Evolutionary conservation across 2,113 vertebrate species (phyloP).

Genomic region (Sapajus apella): DNA sequence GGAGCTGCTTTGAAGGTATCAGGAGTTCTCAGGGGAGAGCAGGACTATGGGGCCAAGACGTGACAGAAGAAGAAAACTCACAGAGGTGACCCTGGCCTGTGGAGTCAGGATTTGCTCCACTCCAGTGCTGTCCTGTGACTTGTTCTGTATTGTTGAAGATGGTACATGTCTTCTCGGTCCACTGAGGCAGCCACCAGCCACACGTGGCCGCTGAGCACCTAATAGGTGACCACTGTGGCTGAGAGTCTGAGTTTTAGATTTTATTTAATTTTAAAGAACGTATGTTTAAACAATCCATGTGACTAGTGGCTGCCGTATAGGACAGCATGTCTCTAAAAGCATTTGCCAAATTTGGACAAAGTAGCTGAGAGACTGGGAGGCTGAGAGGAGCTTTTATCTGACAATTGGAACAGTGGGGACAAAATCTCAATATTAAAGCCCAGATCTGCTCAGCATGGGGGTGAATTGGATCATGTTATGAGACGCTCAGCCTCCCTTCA

Average conservation of each 20-base stretch:
- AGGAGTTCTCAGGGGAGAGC: rapidly evolving
- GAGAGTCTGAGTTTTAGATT: background rate
- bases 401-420: background rate
- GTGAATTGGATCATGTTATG: rapidly evolving
- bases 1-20: rapidly evolving
- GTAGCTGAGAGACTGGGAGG: background rate
- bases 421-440: rapidly evolving
- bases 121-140: rapidly evolving
- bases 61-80: background rate
- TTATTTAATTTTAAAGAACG: background rate
- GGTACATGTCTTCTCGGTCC: rapidly evolving
- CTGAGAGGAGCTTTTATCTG: too few relatives aligned
- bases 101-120: background rate
- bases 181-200: rapidly evolving
- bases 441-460: background rate
- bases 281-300: background rate
- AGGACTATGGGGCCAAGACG: rapidly evolving
- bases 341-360: background rate
- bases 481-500: rapidly evolving
- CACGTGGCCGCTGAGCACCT: rapidly evolving
- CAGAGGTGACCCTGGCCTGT: rapidly evolving
- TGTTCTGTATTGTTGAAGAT: rapidly evolving
- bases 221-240: background rate
- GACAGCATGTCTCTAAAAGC: background rate
- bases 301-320: rapidly evolving